phyloP scores from a whole-genome alignment of 2,888 invertebrate genomes.

The Lycaena phlaeas region DNA sequence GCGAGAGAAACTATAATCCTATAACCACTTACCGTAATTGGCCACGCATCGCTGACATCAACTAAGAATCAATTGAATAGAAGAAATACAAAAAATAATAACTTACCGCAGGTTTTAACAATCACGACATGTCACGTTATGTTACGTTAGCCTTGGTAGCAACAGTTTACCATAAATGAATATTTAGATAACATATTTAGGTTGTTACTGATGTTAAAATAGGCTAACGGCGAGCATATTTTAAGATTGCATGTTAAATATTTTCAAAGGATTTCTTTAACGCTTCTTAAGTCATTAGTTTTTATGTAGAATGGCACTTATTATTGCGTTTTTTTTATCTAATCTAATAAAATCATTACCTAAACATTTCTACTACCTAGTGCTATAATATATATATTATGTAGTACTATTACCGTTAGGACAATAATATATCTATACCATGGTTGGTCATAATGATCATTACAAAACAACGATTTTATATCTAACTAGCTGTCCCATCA shows the following conservation, averaged over 20 bases:
- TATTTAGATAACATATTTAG: conserved; percentile 30
- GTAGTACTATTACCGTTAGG: too few relatives aligned
- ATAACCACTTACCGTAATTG: conserved; percentile 9
- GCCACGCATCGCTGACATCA: conserved; percentile 5
- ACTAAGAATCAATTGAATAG: conserved; percentile 7
- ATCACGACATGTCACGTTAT: conserved; percentile 4
- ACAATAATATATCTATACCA: too few relatives aligned
- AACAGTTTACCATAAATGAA: conserved; percentile 40
- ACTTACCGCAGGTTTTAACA: neutral
- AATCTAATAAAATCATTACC: too few relatives aligned
- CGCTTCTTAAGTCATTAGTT: too few relatives aligned
- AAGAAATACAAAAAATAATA: conserved; percentile 6
- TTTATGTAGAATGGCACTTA: too few relatives aligned
- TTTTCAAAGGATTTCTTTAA: too few relatives aligned
- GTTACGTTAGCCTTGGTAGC: conserved; percentile 14
- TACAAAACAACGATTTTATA: too few relatives aligned
- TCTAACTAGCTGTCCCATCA: too few relatives aligned
- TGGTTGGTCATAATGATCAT: too few relatives aligned
- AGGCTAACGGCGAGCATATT: neutral
- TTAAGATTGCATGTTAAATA: neutral
- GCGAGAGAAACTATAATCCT: conserved; percentile 2
- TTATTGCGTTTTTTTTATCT: too few relatives aligned
- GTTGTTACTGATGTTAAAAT: neutral
- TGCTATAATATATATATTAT: too few relatives aligned
- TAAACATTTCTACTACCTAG: too few relatives aligned